Conservation (phyloP, 2,888 invertebrate species). For the Drosophila subsilvestris region DNA sequence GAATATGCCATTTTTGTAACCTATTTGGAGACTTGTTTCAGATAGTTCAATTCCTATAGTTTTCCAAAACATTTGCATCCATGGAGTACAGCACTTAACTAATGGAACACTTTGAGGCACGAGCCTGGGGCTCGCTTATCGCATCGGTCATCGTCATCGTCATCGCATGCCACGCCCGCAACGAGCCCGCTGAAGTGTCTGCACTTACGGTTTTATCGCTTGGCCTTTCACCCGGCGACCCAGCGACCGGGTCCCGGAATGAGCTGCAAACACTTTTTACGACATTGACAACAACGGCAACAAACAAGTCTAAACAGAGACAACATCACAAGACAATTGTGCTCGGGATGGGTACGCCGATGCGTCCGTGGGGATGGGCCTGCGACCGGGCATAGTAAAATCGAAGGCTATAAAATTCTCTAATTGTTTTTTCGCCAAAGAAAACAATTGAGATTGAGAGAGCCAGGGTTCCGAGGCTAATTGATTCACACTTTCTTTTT, state of each 20-base stretch:
- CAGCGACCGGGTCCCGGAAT: constrained; percentile 30
- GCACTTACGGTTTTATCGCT: constrained; percentile 64
- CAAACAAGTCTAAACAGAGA: constrained; percentile 39
- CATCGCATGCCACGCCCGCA: constrained; percentile 10
- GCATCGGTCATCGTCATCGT: constrained; percentile 18
- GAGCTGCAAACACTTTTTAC: constrained; percentile 65
- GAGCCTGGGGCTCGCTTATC: constrained; percentile 22
- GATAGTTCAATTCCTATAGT: background rate
- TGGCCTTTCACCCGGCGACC: constrained; percentile 68
- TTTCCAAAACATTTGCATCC: background rate
- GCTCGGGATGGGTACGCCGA: background rate
- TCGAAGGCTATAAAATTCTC: constrained; percentile 69
- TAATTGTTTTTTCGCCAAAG: constrained; percentile 74
- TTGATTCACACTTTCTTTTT: constrained; percentile 81
- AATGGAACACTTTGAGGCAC: constrained; percentile 11
- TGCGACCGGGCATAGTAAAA: constrained; percentile 52
- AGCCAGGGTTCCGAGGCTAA: constrained; percentile 62
- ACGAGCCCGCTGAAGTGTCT: constrained; percentile 34
- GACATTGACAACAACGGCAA: constrained; percentile 63
- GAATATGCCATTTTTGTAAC: too few species aligned
- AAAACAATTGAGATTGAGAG: constrained; percentile 63
- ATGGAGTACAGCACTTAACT: background rate
- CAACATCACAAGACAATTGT: constrained; percentile 20
- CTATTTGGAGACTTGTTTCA: constrained; percentile 47
- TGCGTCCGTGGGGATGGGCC: background rate